These are phyloP conservation scores for Lasioglossum leucozonium DNA, from an alignment of 2,888 invertebrate genomes.

Conservation along the genomic window DNA sequence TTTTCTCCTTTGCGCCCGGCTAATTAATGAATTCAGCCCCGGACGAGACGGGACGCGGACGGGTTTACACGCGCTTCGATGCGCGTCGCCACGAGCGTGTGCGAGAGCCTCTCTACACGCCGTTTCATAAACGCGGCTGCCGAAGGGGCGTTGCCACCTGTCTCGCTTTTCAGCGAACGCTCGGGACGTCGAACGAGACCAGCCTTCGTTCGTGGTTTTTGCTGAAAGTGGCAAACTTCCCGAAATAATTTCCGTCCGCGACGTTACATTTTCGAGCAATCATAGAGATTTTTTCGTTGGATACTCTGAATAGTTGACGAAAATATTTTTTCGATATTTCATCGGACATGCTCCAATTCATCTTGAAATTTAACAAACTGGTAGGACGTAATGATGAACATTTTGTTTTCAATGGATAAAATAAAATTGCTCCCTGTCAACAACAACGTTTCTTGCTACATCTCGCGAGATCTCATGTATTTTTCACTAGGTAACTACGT, in stretches of 20 bases:
- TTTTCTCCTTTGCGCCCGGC: conserved; percentile 5
- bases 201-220: neutral
- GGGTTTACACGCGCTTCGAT: neutral
- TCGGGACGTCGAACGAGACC: neutral
- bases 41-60: neutral
- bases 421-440: too few relatives aligned
- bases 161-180: neutral
- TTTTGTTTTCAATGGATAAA: too few relatives aligned
- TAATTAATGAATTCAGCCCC: conserved; percentile 15
- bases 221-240: neutral
- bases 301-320: too few relatives aligned
- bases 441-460: too few relatives aligned
- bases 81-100: conserved; percentile 3
- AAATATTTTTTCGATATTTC: too few relatives aligned
- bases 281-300: too few relatives aligned
- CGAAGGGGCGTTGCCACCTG: neutral
- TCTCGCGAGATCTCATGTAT: too few relatives aligned
- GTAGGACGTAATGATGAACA: too few relatives aligned
- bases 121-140: neutral
- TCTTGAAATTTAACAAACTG: too few relatives aligned
- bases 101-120: neutral
- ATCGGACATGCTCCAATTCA: neutral
- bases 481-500: neutral
- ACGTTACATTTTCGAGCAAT: neutral
- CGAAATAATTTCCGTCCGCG: neutral